A percentile compares a stretch with the other conserved stretches of the same genome.
These are phyloP conservation scores for Hydropsyche betteni DNA, from an alignment of 2,888 invertebrate genomes.

Conservation along the genomic window DNA sequence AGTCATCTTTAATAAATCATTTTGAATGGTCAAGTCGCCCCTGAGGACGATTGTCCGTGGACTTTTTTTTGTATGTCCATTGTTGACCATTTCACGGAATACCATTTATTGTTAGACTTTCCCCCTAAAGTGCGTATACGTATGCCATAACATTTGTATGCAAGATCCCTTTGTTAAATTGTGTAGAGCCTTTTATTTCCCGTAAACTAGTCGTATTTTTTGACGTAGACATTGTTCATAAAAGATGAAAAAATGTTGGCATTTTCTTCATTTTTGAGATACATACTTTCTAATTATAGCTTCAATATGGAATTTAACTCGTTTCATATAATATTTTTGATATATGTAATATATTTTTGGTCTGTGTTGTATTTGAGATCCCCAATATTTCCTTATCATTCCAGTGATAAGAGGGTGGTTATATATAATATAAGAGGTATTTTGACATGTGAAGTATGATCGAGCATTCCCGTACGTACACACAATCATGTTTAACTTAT, in stretches of 20 bases:
- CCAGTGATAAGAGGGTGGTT: slow-evolving; percentile 9
- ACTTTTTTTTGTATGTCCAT: slow-evolving; percentile 19
- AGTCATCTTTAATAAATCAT: slow-evolving; percentile 38
- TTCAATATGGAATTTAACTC: too few species aligned
- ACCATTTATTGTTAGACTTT: slow-evolving; percentile 27
- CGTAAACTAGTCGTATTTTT: not conserved
- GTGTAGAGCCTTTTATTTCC: slow-evolving; percentile 5
- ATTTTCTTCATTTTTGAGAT: not conserved
- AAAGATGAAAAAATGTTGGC: not conserved
- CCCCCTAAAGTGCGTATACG: slow-evolving; percentile 4
- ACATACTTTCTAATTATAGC: too few species aligned
- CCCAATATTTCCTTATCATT: slow-evolving; percentile 28
- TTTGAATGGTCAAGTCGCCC: slow-evolving; percentile 24
- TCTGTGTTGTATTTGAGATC: not conserved
- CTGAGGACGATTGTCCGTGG: not conserved
- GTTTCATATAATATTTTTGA: too few species aligned
- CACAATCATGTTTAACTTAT: not conserved
- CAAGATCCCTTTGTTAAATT: not conserved
- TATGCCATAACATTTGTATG: slow-evolving; percentile 38
- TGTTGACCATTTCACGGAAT: slow-evolving; percentile 40
- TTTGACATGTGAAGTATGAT: slow-evolving; percentile 40
- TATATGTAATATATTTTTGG: not conserved
- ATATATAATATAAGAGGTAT: slow-evolving; percentile 4
- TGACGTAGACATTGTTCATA: not conserved
- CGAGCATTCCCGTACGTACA: slow-evolving; percentile 14